These are phyloP conservation scores for Morone chrysops DNA, from an alignment of 2,113 vertebrate genomes.

Conservation along the genomic window DNA sequence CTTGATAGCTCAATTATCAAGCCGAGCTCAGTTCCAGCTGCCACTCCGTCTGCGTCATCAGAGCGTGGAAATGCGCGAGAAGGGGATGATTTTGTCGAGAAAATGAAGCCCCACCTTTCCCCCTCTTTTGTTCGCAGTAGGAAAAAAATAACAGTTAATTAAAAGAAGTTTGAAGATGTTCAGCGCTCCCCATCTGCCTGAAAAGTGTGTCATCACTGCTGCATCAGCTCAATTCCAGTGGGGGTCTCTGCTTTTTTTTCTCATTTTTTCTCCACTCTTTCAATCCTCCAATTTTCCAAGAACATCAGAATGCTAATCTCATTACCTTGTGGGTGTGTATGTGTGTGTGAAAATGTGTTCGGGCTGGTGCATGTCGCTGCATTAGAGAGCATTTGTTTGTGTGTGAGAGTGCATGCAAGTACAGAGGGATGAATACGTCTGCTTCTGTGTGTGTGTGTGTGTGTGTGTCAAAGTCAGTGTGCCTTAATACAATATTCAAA, in stretches of 20 bases:
- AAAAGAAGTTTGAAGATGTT: conserved; percentile 35
- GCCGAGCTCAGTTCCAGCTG: conserved; percentile 8
- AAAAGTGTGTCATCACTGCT: conserved; percentile 59
- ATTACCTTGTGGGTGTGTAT: conserved; percentile 39
- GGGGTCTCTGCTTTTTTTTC: background rate
- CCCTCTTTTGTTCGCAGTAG: background rate
- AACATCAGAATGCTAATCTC: conserved; percentile 61
- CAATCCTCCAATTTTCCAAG: conserved; percentile 43
- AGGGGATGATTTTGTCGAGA: background rate
- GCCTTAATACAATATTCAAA: conserved; percentile 63
- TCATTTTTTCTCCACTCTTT: background rate
- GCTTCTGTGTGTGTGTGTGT: conserved; percentile 12
- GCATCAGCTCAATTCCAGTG: conserved; percentile 43
- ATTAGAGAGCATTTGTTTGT: conserved; percentile 5
- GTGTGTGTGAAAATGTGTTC: conserved; percentile 13
- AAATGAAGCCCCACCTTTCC: background rate
- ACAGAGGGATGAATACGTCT: conserved; percentile 3
- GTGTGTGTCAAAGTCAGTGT: background rate
- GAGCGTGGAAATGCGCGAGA: background rate
- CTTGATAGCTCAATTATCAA: conserved; percentile 60
- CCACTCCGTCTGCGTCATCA: background rate
- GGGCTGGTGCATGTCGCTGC: background rate
- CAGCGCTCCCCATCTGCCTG: conserved; percentile 3
- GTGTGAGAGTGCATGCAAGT: background rate
- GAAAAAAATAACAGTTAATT: conserved; percentile 43